Evolutionary conservation across 2,797 vertebrate genomes (phyloP).

Genomic region (Platalea minor): DNA sequence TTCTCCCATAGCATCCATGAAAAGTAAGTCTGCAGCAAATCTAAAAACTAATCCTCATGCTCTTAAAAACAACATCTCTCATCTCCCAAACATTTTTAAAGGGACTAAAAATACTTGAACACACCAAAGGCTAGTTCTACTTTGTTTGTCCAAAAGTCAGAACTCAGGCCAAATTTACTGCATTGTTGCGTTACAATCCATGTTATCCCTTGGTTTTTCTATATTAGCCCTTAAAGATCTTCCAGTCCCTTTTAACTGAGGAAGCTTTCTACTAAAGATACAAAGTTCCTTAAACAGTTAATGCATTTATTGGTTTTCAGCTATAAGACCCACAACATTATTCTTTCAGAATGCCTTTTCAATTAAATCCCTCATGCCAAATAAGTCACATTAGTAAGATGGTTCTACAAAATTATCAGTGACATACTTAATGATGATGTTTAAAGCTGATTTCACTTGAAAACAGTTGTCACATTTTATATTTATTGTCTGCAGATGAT

Average conservation of each 20-base stretch:
- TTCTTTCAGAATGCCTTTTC: background rate
- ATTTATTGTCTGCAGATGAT: background rate
- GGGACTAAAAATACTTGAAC: background rate
- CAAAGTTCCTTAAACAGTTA: background rate
- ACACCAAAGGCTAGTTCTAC: background rate
- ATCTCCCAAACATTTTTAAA: background rate
- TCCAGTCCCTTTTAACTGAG: background rate
- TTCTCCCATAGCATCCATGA: background rate
- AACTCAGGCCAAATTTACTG: background rate
- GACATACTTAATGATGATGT: background rate
- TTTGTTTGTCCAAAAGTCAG: background rate
- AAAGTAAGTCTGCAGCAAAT: background rate
- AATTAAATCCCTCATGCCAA: background rate
- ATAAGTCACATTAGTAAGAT: background rate
- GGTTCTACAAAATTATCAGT: background rate
- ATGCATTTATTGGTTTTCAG: background rate
- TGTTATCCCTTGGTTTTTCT: background rate
- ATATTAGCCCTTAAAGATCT: background rate
- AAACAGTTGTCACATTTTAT: constrained; percentile 9
- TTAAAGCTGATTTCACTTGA: constrained; percentile 17
- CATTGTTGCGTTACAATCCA: background rate
- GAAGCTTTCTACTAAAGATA: background rate
- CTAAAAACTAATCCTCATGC: background rate
- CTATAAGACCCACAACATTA: background rate
- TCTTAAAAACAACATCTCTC: background rate